Evolutionary conservation across 2,113 vertebrate genomes (phyloP).

Genomic region (Azemiops feae): DNA sequence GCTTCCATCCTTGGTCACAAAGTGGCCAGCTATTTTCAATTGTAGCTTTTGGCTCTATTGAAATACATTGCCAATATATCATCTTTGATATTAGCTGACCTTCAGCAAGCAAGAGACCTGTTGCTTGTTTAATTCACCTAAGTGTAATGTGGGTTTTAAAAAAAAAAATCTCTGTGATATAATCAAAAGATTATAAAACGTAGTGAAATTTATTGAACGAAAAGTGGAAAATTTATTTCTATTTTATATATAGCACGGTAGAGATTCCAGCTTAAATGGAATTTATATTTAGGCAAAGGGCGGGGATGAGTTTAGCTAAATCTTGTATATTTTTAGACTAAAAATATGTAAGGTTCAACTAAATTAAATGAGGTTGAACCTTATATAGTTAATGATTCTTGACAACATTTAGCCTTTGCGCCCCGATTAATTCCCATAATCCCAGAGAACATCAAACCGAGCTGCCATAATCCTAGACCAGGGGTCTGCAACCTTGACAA

Average conservation of each 20-base stretch:
- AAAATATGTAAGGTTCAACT: background rate
- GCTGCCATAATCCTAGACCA: background rate
- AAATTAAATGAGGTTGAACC: background rate
- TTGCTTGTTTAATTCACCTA: background rate
- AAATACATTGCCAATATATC: background rate
- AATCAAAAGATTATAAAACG: background rate
- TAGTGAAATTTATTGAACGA: background rate
- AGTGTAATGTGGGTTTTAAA: background rate
- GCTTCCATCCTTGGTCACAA: background rate
- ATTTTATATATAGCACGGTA: background rate
- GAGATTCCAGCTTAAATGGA: background rate
- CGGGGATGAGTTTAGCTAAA: background rate
- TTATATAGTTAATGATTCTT: background rate
- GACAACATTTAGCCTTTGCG: background rate
- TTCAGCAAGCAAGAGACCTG: background rate
- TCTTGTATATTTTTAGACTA: background rate
- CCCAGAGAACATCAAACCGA: background rate
- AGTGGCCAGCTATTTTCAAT: background rate
- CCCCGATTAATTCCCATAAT: background rate
- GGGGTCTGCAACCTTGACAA: no score
- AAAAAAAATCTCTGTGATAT: background rate
- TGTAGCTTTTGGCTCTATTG: background rate
- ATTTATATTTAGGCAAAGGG: background rate
- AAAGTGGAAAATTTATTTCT: background rate
- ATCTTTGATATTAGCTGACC: background rate